Evolutionary conservation across 2,888 invertebrate species (phyloP).

Genomic region (Harpalus rufipes): DNA sequence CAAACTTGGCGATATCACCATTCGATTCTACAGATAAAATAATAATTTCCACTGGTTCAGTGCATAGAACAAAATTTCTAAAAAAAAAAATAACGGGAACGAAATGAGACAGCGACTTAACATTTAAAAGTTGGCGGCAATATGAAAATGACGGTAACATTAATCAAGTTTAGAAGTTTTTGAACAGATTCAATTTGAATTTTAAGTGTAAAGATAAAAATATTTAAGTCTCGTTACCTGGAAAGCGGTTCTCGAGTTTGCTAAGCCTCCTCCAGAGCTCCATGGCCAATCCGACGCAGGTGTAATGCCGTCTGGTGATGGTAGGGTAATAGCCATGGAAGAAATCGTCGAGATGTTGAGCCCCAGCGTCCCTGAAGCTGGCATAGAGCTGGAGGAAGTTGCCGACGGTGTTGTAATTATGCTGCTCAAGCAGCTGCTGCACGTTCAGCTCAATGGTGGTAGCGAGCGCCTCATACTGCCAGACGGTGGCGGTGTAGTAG

Average conservation of each 20-base stretch:
- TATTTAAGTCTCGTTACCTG: constrained; percentile 73
- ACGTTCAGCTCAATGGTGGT: constrained; percentile 88
- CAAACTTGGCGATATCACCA: too few species aligned
- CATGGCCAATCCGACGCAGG: constrained; percentile 93
- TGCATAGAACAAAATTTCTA: too few species aligned
- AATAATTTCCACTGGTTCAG: too few species aligned
- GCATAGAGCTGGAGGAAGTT: constrained; percentile 87
- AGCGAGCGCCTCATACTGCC: constrained; percentile 89
- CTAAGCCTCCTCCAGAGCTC: constrained; percentile 86
- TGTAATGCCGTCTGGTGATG: constrained; percentile 88
- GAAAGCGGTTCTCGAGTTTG: constrained; percentile 82
- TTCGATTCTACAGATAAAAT: too few species aligned
- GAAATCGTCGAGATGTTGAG: constrained; percentile 84
- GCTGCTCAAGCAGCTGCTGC: constrained; percentile 88
- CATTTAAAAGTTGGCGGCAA: too few species aligned
- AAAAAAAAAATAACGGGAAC: too few species aligned
- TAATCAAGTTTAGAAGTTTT: too few species aligned
- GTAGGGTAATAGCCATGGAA: constrained; percentile 88
- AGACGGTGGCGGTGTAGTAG: constrained; percentile 78
- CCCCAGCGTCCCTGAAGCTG: constrained; percentile 81
- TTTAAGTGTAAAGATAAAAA: too few species aligned
- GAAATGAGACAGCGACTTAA: too few species aligned
- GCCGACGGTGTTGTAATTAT: constrained; percentile 93
- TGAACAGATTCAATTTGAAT: too few species aligned
- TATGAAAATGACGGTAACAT: too few species aligned